phyloP scores from a whole-genome alignment of 2,888 invertebrate genomes.

The Uropetala carovei region DNA sequence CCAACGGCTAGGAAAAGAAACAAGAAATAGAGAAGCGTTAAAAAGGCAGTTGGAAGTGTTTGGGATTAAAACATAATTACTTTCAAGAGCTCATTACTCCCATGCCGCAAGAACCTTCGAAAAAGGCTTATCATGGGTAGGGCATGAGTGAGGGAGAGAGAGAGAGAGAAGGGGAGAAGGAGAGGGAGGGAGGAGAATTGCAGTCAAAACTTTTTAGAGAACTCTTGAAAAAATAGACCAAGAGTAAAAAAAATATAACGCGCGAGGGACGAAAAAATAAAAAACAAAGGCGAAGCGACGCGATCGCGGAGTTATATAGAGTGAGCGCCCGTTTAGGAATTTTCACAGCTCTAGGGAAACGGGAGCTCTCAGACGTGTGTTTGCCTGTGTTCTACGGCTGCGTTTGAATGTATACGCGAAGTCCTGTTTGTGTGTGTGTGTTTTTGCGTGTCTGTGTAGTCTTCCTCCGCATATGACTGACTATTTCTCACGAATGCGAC shows the following conservation, averaged over 20 bases:
- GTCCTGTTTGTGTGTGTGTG: not conserved
- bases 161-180: not conserved
- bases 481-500: not conserved
- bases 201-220: not conserved
- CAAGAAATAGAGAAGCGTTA: not conserved
- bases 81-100: constrained; percentile 30
- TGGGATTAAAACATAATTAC: constrained; percentile 19
- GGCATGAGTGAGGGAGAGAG: not conserved
- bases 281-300: not conserved
- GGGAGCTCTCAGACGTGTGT: not conserved
- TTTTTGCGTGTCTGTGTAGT: not conserved
- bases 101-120: not conserved
- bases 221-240: not conserved
- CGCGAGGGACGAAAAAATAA: not conserved
- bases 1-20: not conserved
- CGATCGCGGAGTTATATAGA: too few relatives aligned
- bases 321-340: not conserved
- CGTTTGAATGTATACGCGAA: not conserved
- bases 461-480: not conserved
- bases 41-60: not conserved
- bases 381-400: not conserved
- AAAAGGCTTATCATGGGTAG: not conserved
- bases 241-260: not conserved
- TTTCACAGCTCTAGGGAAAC: not conserved
- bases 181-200: too few relatives aligned